Base-by-base conservation (phyloP, 2,797 vertebrate species). In the Acanthurus tractus region DNA sequence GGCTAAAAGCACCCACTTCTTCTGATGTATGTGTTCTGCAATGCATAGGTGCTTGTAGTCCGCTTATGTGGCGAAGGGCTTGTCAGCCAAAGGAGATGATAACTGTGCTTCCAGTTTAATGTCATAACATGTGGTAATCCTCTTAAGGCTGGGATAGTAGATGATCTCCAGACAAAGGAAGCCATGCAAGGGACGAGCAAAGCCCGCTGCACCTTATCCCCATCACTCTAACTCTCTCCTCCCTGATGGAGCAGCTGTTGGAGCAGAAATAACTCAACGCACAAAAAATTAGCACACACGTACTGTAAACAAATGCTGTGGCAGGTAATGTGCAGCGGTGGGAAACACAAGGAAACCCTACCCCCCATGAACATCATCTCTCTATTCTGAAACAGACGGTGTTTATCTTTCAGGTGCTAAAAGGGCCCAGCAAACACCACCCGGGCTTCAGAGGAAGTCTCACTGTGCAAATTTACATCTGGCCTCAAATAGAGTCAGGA, bases 121-220 rank as follows among this genome's bases (percentile, higher is more conserved):
- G 88, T 91, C 90, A 86, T 86, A 90, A 88, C 86, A 87, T 70
- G 58, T 2, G 36, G 58, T 93, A 95, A 93, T 93, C 92, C 88
- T 92, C 90, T 93, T 92, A 91, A 38, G 62, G 70, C 76, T 54
- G 53, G 66, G 62, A 82, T 66, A 88, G 65, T 62, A 77, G 82
- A 90, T 91, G 86, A 92, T 89, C 86, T 89, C 75, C 81, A 92
- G 83, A 93, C 89, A 93, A 92, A 90, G 75, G 67, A 55, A 76
- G 62, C 25, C 75, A 70, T 73, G 20, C 36, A 63, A 58, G 57
- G 70, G 70, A 81, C 63, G 29, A 45, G 44, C 40, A 70, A 70
- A 76, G 56, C 77, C 42, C 50, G 58, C 10, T 2, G 25, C 56
- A 63, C 56, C 69, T 61, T 56, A 50, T 66, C 65, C 79, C 18